Conservation (phyloP, 2,797 vertebrate genomes). For the Valencia hispanica region DNA sequence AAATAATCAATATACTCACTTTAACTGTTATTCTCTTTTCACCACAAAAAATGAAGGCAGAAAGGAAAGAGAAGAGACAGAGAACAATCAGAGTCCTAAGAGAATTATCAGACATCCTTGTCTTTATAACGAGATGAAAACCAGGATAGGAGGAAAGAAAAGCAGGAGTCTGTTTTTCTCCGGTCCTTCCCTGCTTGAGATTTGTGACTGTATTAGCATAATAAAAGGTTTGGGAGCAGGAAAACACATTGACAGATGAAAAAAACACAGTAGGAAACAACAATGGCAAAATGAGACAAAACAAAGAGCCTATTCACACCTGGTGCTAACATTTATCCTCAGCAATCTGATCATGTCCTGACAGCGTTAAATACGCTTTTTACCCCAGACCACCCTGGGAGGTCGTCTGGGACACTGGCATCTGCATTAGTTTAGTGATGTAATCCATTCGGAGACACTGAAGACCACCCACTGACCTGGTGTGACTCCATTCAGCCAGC, state of each 20-base stretch:
- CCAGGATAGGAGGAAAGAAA: neutral
- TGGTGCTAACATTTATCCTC: neutral
- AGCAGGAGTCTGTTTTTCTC: neutral
- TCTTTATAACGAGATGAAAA: neutral
- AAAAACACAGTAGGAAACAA: neutral
- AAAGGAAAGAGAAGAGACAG: constrained; percentile 25
- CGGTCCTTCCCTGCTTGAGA: neutral
- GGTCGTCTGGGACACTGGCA: neutral
- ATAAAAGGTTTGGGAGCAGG: neutral
- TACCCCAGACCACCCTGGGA: constrained; percentile 1
- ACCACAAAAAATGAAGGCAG: constrained; percentile 5
- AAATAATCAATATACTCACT: constrained; percentile 71
- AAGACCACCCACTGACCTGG: neutral
- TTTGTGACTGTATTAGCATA: neutral
- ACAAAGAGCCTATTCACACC: neutral
- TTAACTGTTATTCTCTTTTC: constrained; percentile 75
- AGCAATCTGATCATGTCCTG: neutral
- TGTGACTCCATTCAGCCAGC: neutral
- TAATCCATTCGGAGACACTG: constrained; percentile 1
- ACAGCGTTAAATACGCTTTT: neutral
- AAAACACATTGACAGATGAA: neutral
- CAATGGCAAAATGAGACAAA: neutral
- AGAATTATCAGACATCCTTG: neutral
- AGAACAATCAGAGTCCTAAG: constrained; percentile 2
- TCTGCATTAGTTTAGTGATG: neutral